Evolutionary conservation across 1,140 invertebrate species (phyloP), one percentile per base, ranked within the genome.

Genomic region (Hycleus cichorii): DNA sequence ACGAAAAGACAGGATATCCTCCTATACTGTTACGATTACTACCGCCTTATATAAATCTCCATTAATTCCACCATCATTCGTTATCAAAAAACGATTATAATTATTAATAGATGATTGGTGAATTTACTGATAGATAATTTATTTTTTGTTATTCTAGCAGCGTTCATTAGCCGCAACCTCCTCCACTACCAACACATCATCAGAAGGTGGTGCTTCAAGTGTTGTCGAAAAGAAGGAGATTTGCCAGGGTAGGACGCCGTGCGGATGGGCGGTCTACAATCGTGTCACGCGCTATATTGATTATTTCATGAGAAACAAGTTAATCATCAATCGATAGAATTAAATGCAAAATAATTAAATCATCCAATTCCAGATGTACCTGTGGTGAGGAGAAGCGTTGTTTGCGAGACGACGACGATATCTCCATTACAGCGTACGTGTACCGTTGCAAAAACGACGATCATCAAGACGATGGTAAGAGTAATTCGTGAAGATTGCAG

Each of bases 191-290:
- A 53, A 53, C 25, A 18, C 51, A 3, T 53, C 51, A 7, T 18
- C 50, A 25, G 51, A 53, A 11, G 51, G 46, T 25, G 18, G 11
- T 11, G n/a, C 38, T 43, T 18, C 32, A 32, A 7, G 4, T 32
- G 32, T 7, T 32, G 32, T 18, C 18, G 18, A 18, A 18, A 18
- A 32, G 32, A 32, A 32, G 52, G 52, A 55, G 38, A 32, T 55
- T 2, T 55, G 52, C 45, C 43, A 47, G 26, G 60, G 50, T 39
- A 45, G 56, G 38, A 79, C 76, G 3, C 82, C 83, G 0, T 86
- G 84, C 59, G 83, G 78, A 46, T 87, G 84, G 84, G 77, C 78
- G 25, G 77, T 85, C 0, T 87, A 86, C 64, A 69, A 75, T 18
- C 75, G 77, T 24, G 70, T 72, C 26, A 74, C 74, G 4, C 76